Conservation (phyloP, 2,797 vertebrate species). For the Anisognathus igniventris region DNA sequence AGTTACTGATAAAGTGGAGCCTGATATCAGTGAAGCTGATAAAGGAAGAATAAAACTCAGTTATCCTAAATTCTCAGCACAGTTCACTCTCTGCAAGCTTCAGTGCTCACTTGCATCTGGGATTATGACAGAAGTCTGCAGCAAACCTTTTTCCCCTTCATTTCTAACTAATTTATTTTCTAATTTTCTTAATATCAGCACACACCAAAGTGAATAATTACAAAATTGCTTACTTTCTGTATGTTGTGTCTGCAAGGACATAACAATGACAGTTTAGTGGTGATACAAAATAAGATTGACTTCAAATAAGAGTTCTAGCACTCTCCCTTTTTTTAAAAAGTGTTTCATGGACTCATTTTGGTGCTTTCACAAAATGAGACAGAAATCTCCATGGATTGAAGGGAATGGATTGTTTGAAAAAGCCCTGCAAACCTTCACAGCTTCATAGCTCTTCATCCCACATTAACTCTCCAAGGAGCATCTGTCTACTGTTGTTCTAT, state of each 20-base stretch:
- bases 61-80: conserved; percentile 10
- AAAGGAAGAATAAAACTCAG: conserved; percentile 20
- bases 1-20: conserved; percentile 40
- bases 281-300: not conserved
- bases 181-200: conserved; percentile 35
- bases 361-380: not conserved
- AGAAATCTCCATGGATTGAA: not conserved
- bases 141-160: not conserved
- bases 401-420: not conserved
- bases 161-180: conserved; percentile 43
- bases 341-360: not conserved
- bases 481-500: not conserved
- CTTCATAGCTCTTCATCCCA: not conserved
- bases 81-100: not conserved
- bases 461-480: not conserved
- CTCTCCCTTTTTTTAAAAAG: not conserved
- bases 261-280: not conserved
- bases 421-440: not conserved
- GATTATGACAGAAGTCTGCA: not conserved
- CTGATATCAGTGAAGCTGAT: conserved; percentile 13
- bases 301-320: not conserved
- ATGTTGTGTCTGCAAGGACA: not conserved
- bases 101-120: not conserved
- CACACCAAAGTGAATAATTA: not conserved
- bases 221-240: not conserved